A percentile compares a stretch with the other conserved stretches of the same genome.
These are phyloP conservation scores for Apis laboriosa DNA, from an alignment of 1,140 invertebrate species.

Conservation along the genomic window DNA sequence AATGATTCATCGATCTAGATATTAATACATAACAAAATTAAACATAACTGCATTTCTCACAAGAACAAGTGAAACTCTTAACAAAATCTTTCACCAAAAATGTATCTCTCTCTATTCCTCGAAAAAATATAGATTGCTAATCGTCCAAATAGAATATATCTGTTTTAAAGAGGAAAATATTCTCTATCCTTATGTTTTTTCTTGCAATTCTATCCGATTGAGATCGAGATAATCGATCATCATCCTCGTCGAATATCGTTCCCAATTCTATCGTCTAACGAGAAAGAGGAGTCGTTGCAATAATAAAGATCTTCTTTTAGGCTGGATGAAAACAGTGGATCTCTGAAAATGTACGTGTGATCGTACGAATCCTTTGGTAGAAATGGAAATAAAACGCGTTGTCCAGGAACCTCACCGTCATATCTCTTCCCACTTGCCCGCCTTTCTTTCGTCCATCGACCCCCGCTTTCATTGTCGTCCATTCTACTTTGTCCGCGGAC, in stretches of 20 bases:
- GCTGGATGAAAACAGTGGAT: neutral
- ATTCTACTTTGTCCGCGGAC: constrained; percentile 15
- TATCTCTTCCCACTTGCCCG: constrained; percentile 32
- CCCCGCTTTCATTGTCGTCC: neutral
- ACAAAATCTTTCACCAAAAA: neutral
- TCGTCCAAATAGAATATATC: neutral
- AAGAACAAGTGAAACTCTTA: neutral
- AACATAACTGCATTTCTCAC: neutral
- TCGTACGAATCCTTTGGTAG: neutral
- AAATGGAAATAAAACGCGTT: constrained; percentile 28
- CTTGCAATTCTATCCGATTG: neutral
- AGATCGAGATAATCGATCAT: constrained; percentile 39
- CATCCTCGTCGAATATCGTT: constrained; percentile 27
- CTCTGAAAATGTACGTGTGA: constrained; percentile 2
- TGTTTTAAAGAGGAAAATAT: neutral
- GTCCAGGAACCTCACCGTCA: constrained; percentile 49
- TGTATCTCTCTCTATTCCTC: neutral
- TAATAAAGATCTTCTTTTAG: constrained; percentile 57
- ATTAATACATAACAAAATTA: neutral
- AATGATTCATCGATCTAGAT: too few species aligned
- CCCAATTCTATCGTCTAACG: constrained; percentile 55
- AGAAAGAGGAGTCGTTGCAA: constrained; percentile 40
- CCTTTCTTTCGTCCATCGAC: constrained; percentile 40
- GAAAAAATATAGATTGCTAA: neutral
- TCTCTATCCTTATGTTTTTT: neutral